These are phyloP conservation scores for Euclidia mi DNA, from an alignment of 2,888 invertebrate species.

Conservation along the genomic window DNA sequence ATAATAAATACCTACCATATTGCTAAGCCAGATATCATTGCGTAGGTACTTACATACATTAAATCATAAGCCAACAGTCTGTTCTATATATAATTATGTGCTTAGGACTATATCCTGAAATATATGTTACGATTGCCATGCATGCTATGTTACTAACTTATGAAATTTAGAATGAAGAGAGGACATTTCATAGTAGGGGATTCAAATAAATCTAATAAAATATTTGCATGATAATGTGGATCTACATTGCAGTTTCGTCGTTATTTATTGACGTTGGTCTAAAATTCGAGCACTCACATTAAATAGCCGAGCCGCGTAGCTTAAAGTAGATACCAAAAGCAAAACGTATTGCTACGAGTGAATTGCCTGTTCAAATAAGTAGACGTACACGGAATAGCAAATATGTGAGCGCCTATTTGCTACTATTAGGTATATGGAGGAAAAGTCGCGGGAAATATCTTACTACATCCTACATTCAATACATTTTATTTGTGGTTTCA, in stretches of 20 bases:
- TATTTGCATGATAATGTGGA: conserved; percentile 1
- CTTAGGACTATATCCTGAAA: no score
- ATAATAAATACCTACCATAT: not conserved
- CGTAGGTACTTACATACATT: not conserved
- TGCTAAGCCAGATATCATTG: not conserved
- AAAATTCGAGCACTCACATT: conserved; percentile 15
- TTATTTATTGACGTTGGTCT: not conserved
- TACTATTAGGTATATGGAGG: conserved; percentile 60
- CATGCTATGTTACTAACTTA: no score
- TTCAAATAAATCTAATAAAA: not conserved
- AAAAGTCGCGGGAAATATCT: conserved; percentile 54
- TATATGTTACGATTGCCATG: not conserved
- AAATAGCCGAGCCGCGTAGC: conserved; percentile 48
- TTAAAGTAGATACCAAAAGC: conserved; percentile 61
- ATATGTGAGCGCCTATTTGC: conserved; percentile 62
- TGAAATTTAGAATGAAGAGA: not conserved
- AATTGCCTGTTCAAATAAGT: conserved; percentile 73
- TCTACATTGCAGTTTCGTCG: not conserved
- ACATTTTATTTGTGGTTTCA: conserved; percentile 23
- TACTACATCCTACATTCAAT: conserved; percentile 29
- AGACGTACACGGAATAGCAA: conserved; percentile 73
- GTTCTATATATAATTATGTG: not conserved
- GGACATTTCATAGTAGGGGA: not conserved
- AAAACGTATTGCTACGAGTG: conserved; percentile 72
- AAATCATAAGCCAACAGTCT: not conserved